phyloP scores from a whole-genome alignment of 1,140 invertebrate genomes.

The Lepidotrigona ventralis region DNA sequence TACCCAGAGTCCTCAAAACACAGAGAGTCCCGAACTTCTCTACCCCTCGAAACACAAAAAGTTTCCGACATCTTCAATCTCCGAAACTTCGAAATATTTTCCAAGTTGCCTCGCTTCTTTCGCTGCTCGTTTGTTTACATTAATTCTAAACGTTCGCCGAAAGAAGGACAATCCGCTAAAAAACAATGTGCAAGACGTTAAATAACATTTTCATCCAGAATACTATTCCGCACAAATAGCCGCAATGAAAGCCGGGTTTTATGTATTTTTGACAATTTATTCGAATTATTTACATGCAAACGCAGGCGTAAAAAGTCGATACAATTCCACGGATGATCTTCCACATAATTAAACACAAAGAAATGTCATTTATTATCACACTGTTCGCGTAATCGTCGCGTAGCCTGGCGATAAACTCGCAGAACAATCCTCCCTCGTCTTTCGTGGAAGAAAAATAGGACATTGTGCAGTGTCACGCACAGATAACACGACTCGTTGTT shows the following conservation, averaged over 20 bases:
- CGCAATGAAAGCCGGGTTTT: neutral
- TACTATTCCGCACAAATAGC: no score
- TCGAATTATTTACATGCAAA: slow-evolving; percentile 31
- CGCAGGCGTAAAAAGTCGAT: slow-evolving; percentile 11
- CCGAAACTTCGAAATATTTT: no score
- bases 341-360: slow-evolving; percentile 14
- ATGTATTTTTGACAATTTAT: slow-evolving; percentile 13
- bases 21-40: neutral
- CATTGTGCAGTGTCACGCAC: no score
- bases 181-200: no score
- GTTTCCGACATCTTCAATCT: no score
- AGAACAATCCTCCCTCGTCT: neutral
- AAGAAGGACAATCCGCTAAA: neutral
- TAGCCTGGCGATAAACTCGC: neutral
- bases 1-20: neutral
- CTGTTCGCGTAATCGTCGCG: neutral
- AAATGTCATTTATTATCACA: neutral
- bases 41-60: no score
- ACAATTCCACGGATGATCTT: neutral
- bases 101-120: no score
- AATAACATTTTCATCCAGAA: neutral
- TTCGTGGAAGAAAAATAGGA: neutral
- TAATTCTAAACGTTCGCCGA: neutral
- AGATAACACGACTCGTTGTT: no score
- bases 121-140: no score